These are phyloP conservation scores for Cephalotes varians DNA, from an alignment of 2,888 invertebrate species.

Conservation along the genomic window DNA sequence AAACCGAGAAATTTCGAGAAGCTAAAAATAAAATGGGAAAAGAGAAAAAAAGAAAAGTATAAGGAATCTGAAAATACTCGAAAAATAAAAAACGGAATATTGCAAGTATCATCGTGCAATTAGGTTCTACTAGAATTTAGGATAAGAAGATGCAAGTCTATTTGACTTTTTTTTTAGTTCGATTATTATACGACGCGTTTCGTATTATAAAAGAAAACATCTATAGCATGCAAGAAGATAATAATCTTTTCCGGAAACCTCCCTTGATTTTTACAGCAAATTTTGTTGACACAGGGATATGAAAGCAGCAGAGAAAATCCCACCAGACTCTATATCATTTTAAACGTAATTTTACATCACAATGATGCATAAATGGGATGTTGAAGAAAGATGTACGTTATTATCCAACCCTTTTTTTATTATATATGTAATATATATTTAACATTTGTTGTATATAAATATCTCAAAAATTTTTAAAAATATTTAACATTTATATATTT, in stretches of 20 bases:
- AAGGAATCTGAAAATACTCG: background rate
- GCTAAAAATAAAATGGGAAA: background rate
- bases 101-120: background rate
- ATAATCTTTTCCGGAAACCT: slow-evolving; percentile 10
- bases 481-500: background rate
- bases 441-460: slow-evolving; percentile 9
- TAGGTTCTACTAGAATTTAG: background rate
- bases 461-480: background rate
- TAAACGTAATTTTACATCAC: slow-evolving; percentile 32
- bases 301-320: slow-evolving; percentile 19
- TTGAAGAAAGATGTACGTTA: background rate
- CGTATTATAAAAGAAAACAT: slow-evolving; percentile 3
- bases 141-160: background rate
- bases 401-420: background rate
- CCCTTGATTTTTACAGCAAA: slow-evolving; percentile 20
- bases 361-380: slow-evolving; percentile 2
- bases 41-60: background rate
- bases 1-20: background rate
- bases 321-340: background rate
- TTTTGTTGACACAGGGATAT: slow-evolving; percentile 15
- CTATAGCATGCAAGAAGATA: background rate
- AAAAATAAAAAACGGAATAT: background rate
- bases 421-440: slow-evolving; percentile 1
- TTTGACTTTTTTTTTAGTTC: background rate
- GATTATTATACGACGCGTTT: background rate